Conservation (phyloP, 2,888 invertebrate species). For the Brenthis hecate region DNA sequence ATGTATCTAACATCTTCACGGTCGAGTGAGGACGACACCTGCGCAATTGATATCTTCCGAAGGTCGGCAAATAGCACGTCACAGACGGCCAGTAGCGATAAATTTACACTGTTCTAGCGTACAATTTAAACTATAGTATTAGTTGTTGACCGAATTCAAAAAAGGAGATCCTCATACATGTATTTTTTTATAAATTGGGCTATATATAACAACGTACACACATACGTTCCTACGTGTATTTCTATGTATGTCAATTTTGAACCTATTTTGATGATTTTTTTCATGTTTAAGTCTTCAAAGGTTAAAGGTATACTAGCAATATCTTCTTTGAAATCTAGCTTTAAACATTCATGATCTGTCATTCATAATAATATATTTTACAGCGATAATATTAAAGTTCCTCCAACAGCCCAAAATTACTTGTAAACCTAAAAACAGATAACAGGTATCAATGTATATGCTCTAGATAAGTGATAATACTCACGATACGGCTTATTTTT, state of each 20-base stretch:
- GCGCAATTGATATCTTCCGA: constrained; percentile 78
- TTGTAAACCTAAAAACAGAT: neutral
- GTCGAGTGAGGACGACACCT: constrained; percentile 53
- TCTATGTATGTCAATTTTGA: no score
- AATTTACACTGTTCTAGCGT: constrained; percentile 16
- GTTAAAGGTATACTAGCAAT: no score
- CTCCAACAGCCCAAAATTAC: constrained; percentile 1
- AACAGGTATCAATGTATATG: constrained; percentile 9
- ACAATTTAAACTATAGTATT: no score
- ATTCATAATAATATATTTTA: neutral
- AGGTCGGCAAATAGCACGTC: constrained; percentile 71
- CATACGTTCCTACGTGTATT: no score
- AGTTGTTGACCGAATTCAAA: no score
- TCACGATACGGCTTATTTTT: constrained; percentile 27
- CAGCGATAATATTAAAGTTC: neutral
- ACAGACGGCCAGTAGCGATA: constrained; percentile 7
- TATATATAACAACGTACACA: no score
- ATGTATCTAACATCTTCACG: constrained; percentile 55
- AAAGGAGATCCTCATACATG: no score
- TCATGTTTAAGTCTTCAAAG: no score
- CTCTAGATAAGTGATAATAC: constrained; percentile 27
- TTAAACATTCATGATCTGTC: neutral
- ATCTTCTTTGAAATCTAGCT: no score
- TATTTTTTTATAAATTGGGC: no score
- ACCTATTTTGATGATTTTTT: no score